Base-by-base conservation (phyloP, 1,140 invertebrate genomes). In the Bombus waltoni region DNA sequence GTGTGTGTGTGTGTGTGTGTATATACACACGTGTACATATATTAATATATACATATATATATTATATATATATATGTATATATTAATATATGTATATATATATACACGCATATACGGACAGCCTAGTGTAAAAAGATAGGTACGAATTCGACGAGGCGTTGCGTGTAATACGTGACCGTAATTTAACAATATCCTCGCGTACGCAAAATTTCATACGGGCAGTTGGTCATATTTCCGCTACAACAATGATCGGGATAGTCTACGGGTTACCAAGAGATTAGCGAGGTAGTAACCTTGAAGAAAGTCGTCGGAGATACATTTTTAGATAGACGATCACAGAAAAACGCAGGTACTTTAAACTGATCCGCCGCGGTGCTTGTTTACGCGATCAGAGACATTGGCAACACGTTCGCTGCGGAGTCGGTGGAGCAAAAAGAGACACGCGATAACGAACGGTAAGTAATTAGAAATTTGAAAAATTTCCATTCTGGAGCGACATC, bases 281-380 rank as follows among this genome's bases (percentile, higher is more conserved):
- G 40, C 9, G 70, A 62, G 28, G 32, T 9, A 32, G 40, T 87
- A 86, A 44, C 28, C 44, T 35, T 59, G 9, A 53, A 53, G 59
- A 38, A 80, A 38, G 11, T 62, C 53, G 40, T 81, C 18, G 66
- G 81, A 88, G 87, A 62, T 83, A 88, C 68, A 38, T 62, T 73
- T 80, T 53, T n/a, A 62, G 66, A 18, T 40, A 65, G n/a, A 80
- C 42, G 73, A 89, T 88, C 77, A 85, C 77, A 85, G n/a, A 13
- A 84, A 53, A 35, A n/a, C 38, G 42, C 70, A 81, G 74, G 47
- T 85, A 78, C 66, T 57, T 72, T 35, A 68, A 81, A 38, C n/a
- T 44, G 68, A 72, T 59, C 57, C 59, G 9, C 32, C 35, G 65
- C 13, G 47, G 22, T 62, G 42, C 25, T 38, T 59, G 73, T 47